Base-by-base conservation (phyloP, 1,140 invertebrate genomes). In the Whitmania pigra region DNA sequence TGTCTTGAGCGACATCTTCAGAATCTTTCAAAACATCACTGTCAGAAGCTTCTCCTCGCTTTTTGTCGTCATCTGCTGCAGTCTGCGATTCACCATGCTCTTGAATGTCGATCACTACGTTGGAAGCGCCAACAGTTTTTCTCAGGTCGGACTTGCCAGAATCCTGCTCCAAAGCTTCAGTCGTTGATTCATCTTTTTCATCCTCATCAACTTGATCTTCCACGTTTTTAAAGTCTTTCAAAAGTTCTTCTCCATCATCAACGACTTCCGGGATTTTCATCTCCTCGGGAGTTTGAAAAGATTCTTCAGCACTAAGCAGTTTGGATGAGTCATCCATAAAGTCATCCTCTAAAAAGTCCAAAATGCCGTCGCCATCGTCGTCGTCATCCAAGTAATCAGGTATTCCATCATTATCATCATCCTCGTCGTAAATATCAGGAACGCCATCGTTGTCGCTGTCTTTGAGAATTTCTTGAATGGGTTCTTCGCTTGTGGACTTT, bases 351-450 rank as follows among this genome's bases (percentile, higher is more conserved):
- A 53, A 31, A 53, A 70, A 49, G 18, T 74, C 73, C 20, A 67
- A 71, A 63, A 74, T 74, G 5, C 73, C 73, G 53, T 74, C 74
- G 53, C 73, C 74, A 71, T 74, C 74, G 31, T 74, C 73, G 43
- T 74, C 74, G 36, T 69, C 72, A 55, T 74, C 74, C 53, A 55
- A 63, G 36, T 74, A 66, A 43, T 74, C 74, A 9, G 73, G 72
- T 18, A 74, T 40, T 15, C 74, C 74, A 67, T 74, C 74, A 43
- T 74, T 74, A 55, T 74, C 74, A 54, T 74, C 67, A 31, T 74
- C 74, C 3, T 70, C 69, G n/a, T 70, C 69, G 40, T 53, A 6
- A 31, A 20, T 22, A 25, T 70, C 69, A 20, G 69, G 69, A 18
- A 53, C 13, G 31, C 69, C 69, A 40, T 69, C 68, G 9, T 40